Base-by-base conservation (phyloP, 2,888 invertebrate genomes). In the Saturnia pavonia region DNA sequence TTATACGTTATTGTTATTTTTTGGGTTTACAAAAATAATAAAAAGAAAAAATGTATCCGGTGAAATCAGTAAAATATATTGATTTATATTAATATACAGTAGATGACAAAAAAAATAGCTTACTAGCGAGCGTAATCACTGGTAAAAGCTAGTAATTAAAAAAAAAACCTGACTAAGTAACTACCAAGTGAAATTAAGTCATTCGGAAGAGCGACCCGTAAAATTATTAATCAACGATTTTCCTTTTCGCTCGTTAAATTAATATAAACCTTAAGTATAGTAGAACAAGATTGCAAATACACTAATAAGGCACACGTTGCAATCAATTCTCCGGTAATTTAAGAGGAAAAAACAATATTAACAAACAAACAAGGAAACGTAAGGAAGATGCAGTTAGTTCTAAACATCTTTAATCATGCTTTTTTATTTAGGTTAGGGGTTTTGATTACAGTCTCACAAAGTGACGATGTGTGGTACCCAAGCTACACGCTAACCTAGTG, bases 201-300 rank as follows among this genome's bases (percentile, higher is more conserved):
- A 65, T 65, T 65, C 65, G 65, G 65, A 65, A 65, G 65, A 65
- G n/a, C 65, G n/a, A 65, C 19, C 34, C 65, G 65, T 65, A 16
- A 65, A 34, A 65, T 65, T 25, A 25, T 65, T 40, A 65, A 65
- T 65, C 40, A 65, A 65, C 34, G 16, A 8, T 65, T 40, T 65
- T 40, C 65, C 65, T 65, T 40, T 40, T 40, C 40, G 7, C 8
- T 4, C 40, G 19, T 34, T 8, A 65, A 16, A 19, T 3, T 65
- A 65, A 40, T 22, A 65, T 65, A 19, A 19, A 40, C 65, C n/a
- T 65, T 65, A 65, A 65, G 0, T 19, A 19, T 34, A 40, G 40
- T 1, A 4, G 0, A 0, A 40, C 8, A 65, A 40, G 40, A 14
- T 65, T 40, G 40, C 2, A 65, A 40, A 40, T 65, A 19, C 40